These are phyloP conservation scores for Chelmon rostratus DNA, from an alignment of 2,797 vertebrate genomes.

Conservation along the genomic window DNA sequence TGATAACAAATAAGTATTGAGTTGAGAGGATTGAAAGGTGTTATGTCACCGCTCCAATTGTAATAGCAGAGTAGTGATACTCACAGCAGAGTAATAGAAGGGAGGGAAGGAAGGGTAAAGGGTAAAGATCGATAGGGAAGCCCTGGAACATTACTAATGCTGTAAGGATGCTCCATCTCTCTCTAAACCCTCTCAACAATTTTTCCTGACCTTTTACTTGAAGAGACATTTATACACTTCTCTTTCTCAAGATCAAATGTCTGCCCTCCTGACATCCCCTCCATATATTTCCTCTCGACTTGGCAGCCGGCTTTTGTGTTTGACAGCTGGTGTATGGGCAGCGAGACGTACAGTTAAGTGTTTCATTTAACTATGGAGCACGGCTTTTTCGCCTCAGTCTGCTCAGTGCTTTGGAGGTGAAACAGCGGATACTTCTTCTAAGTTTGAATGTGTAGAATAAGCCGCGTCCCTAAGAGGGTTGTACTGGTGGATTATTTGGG, in stretches of 20 bases:
- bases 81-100: conserved; percentile 39
- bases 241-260: conserved; percentile 69
- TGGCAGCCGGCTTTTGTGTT: conserved; percentile 52
- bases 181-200: conserved; percentile 60
- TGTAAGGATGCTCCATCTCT: conserved; percentile 51
- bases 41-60: conserved; percentile 32
- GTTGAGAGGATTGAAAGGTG: conserved; percentile 9
- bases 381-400: not conserved
- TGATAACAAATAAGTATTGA: not conserved
- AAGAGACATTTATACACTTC: conserved; percentile 71
- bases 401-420: not conserved
- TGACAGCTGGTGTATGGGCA: conserved; percentile 43
- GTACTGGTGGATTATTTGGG: conserved; percentile 20
- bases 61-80: conserved; percentile 6
- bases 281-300: conserved; percentile 44
- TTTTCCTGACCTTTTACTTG: conserved; percentile 73
- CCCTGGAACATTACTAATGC: conserved; percentile 60
- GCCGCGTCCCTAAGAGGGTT: not conserved
- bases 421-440: not conserved
- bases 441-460: not conserved
- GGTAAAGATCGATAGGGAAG: conserved; percentile 60
- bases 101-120: conserved; percentile 3
- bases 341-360: conserved; percentile 16
- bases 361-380: conserved; percentile 35
- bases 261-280: conserved; percentile 54